Percentiles rank a stretch among this genome's conserved stretches.
Conservation (phyloP, 1,140 invertebrate species). For the Parasteatoda tepidariorum region DNA sequence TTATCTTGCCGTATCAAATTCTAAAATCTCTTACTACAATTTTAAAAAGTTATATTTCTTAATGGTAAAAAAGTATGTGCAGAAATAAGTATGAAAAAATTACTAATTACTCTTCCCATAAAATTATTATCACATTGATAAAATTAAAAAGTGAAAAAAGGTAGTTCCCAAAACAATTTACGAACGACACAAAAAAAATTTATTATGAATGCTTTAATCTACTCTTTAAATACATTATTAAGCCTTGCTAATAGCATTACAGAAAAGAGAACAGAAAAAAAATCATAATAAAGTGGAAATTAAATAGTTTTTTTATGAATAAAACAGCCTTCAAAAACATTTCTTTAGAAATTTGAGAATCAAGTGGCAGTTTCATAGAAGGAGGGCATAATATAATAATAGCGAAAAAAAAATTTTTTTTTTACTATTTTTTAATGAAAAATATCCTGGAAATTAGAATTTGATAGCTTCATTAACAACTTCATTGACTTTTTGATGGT, state of each 20-base stretch:
- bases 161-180: not conserved
- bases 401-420: too few species aligned
- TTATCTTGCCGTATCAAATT: too few species aligned
- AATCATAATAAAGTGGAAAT: not conserved
- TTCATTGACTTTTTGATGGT: slow-evolving; percentile 55
- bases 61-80: too few species aligned
- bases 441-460: slow-evolving; percentile 40
- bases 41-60: too few species aligned
- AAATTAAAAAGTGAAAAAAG: too few species aligned
- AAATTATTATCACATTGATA: too few species aligned
- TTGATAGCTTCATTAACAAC: slow-evolving; percentile 55
- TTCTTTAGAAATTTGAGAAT: slow-evolving; percentile 3
- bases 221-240: slow-evolving; percentile 19
- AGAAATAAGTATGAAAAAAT: too few species aligned
- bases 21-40: too few species aligned
- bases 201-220: slow-evolving; percentile 3
- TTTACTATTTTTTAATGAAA: slow-evolving; percentile 31
- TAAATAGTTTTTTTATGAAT: not conserved
- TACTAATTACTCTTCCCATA: too few species aligned
- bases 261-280: not conserved
- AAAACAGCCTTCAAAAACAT: not conserved
- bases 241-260: slow-evolving; percentile 25
- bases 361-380: slow-evolving; percentile 25
- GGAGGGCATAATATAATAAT: not conserved
- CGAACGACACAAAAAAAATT: slow-evolving; percentile 1